Base-by-base conservation (phyloP, 2,113 vertebrate species). In the Tachuris rubrigastra region DNA sequence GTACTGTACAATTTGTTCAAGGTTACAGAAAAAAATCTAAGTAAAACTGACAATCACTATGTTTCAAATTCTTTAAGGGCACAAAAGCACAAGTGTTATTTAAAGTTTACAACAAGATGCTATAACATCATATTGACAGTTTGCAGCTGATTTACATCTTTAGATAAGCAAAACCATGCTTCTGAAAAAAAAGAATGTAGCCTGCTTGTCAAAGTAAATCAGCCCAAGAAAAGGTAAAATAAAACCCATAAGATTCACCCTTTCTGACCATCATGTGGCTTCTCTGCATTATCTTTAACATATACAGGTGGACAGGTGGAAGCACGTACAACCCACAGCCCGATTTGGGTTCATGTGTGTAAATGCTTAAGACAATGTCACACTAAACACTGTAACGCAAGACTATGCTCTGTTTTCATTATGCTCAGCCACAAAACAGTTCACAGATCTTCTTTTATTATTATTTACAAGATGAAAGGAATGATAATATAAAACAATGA, bases 261-360 rank as follows among this genome's bases (percentile, higher is more conserved):
- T 42, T 50, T 7, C 9, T 2, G 60, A 14, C 4, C 19, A 23
- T 5, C 1, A 0, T 2, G 52, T 6, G 8, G 9, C 12, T 15
- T 14, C 33, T 14, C 52, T 28, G 44, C 73, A 28, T 35, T 28
- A 17, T 33, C 14, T 59, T 27, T 8, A 37, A 18, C 0, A 20
- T 8, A 17, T 25, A 12, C 60, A 44, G 44, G 67, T 25, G 63
- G 28, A 37, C 72, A 53, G 52, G 73, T 50, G 41, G 31, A 62
- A 81, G 42, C 65, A 59, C 1, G 1, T 8, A 72, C 63, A 12
- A 12, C 50, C 13, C 23, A 4, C 53, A 14, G 24, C 22, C 71
- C 47, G 1, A 1, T 31, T 5, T 5, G 56, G 47, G 25, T 33
- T 50, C 12, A 5, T 62, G 39, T 52, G 33, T 39, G 49, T 15